These are phyloP conservation scores for Polydrusus cervinus DNA, from an alignment of 2,888 invertebrate genomes.

Conservation along the genomic window DNA sequence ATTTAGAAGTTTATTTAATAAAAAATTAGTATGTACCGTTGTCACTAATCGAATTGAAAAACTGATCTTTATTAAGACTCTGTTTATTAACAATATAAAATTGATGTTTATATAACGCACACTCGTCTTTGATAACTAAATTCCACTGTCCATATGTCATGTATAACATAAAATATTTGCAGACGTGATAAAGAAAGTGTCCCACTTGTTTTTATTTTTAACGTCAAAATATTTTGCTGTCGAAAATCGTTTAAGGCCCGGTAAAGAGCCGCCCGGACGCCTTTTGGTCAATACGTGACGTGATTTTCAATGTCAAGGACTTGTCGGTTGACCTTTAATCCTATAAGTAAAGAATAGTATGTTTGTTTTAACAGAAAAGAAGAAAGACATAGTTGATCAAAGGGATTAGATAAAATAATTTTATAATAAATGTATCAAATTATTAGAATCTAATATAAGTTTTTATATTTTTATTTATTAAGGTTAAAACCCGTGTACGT, in stretches of 20 bases:
- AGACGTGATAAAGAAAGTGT: conserved; percentile 20
- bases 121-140: background rate
- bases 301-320: conserved; percentile 51
- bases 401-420: too few relatives aligned
- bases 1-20: too few relatives aligned
- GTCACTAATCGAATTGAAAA: too few relatives aligned
- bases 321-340: conserved; percentile 33
- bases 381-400: too few relatives aligned
- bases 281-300: conserved; percentile 57
- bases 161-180: conserved; percentile 18
- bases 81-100: background rate
- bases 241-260: conserved; percentile 47
- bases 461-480: too few relatives aligned
- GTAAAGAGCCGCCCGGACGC: conserved; percentile 54
- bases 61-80: too few relatives aligned
- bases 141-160: conserved; percentile 4
- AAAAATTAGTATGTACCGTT: too few relatives aligned
- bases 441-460: too few relatives aligned
- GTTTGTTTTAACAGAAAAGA: conserved; percentile 5
- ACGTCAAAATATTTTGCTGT: conserved; percentile 46
- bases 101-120: background rate
- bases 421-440: too few relatives aligned
- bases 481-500: too few relatives aligned
- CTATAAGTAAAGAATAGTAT: conserved; percentile 24
- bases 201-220: conserved; percentile 45